Base-by-base conservation (phyloP, 2,888 invertebrate species). In the Himalopsyche kuldschensis region DNA sequence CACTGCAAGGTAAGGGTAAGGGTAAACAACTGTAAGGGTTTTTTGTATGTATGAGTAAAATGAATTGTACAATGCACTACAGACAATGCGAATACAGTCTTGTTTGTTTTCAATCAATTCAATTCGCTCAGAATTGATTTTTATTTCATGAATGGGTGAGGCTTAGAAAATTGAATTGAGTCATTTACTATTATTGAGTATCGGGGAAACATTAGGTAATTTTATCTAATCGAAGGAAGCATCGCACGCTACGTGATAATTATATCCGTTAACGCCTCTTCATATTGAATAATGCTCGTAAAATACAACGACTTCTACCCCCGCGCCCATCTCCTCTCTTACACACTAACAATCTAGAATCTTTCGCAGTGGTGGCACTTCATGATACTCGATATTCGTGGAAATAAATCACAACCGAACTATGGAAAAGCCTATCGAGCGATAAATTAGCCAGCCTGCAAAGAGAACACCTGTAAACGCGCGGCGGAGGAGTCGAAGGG, bases 381-480 rank as follows among this genome's bases (percentile, higher is more conserved):
- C 69, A 69, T 69, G 69, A 69, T 69, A 69, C 69, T 69, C 3
- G 69, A 69, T 27, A 69, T 27, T 69, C 69, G 27, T 69, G 69
- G 24, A 27, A 69, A 69, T 69, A 30, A 69, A 69, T 69, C 69
- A 69, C 27, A 27, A 69, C 24, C 27, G 20, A 4, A 69, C 15
- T 69, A 69, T 27, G 15, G 11, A 24, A 24, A 69, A 69, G 69
- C 69, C 15, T 69, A 24, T 69, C 69, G 69, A 27, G 69, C 41
- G 46, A 55, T 80, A 30, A 80, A 80, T 83, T 83, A 77, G 76
- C 79, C 77, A 48, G 47, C 24, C 32, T 30, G n/a, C 41, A 83
- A 83, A 80, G 82, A 80, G 80, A 83, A 80, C 83, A 83, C 80
- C 82, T 79, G 82, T 80, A 32, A 75, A 69, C 63, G 46, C 63